Evolutionary conservation across 2,888 invertebrate species (phyloP), one percentile per base, ranked within the genome.

Genomic region (Ferdinandea cuprea): DNA sequence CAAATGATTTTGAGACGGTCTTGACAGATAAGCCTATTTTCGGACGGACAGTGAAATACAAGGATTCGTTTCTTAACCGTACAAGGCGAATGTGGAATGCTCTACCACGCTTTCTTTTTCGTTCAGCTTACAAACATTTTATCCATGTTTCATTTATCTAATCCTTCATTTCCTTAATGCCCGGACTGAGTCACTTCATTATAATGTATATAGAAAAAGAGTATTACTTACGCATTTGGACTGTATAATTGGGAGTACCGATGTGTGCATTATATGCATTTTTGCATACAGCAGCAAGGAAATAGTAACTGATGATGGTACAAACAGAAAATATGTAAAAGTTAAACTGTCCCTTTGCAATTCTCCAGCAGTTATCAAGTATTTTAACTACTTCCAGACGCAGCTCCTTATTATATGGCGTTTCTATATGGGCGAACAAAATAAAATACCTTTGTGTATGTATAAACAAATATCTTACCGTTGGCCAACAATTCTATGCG

Each of bases 351-450:
- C 81, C 83, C 4, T 87, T 86, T 6, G 85, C 87, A 35, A 77
- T 85, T 28, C 66, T 85, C 89, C 89, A 89, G 5, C 83, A 83
- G 0, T 77, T 25, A 13, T 86, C 79, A 77, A 89, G 86, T 28
- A 87, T 87, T 0, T 42, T 15, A 19, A 86, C 65, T n/a, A 87
- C 86, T 19, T 87, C 84, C 11, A 73, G 48, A 5, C 86, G 86
- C 2, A 90, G 52, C 3, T 69, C 58, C 11, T 77, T 28, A 0
- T 79, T 76, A 13, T 87, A 72, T 2, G 86, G 76, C 8, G 88
- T 84, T 85, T 87, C 89, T n/a, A n/a, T 89, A 28, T 3, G 61
- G 28, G 13, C 42, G 8, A 4, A 8, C 11, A 30, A 3, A 15
- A 0, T n/a, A n/a, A n/a, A n/a, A n/a, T n/a, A n/a, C n/a, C n/a